These are phyloP conservation scores for Phrynosoma blainvillii DNA, from an alignment of 2,113 vertebrate genomes.

Conservation along the genomic window DNA sequence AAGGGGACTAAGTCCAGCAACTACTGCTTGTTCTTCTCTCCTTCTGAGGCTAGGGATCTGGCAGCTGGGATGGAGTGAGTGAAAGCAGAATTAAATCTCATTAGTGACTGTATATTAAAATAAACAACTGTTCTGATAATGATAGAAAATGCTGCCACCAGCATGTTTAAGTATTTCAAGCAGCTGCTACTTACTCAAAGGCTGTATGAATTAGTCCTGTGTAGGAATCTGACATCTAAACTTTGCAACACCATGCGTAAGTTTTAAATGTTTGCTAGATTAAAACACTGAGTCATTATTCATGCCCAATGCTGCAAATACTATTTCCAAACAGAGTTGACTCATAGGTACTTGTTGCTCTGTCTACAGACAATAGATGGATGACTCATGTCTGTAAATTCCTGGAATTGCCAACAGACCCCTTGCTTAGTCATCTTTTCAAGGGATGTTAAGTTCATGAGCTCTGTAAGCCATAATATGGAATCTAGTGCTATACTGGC, in stretches of 20 bases:
- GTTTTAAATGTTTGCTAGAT: slow-evolving; percentile 57
- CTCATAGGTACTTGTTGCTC: slow-evolving; percentile 77
- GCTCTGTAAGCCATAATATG: slow-evolving; percentile 80
- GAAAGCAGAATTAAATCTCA: neutral
- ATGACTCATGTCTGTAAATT: slow-evolving; percentile 84
- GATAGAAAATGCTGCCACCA: neutral
- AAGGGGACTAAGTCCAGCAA: too few species aligned
- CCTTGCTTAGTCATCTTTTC: slow-evolving; percentile 82
- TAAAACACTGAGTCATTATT: slow-evolving; percentile 41
- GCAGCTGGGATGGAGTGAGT: too few species aligned
- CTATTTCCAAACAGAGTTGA: slow-evolving; percentile 79
- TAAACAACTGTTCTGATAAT: neutral
- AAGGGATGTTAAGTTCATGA: slow-evolving; percentile 81
- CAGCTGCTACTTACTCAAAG: neutral
- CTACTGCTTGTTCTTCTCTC: too few species aligned
- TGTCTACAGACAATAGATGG: slow-evolving; percentile 78
- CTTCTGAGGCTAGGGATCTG: too few species aligned
- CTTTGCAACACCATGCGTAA: slow-evolving; percentile 52
- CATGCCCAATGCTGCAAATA: slow-evolving; percentile 66
- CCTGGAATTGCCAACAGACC: slow-evolving; percentile 81
- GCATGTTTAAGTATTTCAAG: neutral
- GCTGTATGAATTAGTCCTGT: slow-evolving; percentile 31
- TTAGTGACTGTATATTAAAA: neutral
- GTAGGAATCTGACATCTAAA: slow-evolving; percentile 47
- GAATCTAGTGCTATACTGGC: slow-evolving; percentile 74